A percentile compares a stretch with the other conserved stretches of the same genome.
Evolutionary conservation across 92 coral and sea anemone species (phyloP).

Genomic region (Hydrozoanthus gracilis): DNA sequence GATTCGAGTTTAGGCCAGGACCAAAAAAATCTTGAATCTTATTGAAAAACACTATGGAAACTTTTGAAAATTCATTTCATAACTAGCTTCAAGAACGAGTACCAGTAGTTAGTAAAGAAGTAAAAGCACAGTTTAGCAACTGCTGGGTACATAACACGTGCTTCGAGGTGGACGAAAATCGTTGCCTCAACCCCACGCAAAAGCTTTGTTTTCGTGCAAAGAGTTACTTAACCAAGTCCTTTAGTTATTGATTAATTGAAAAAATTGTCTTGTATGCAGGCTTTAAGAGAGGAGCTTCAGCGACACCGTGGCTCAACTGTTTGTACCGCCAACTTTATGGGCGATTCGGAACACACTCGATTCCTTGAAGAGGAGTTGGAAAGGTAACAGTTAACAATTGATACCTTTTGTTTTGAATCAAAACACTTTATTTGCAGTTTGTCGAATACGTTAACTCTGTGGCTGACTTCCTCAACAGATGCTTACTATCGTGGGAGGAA

Average conservation of each 20-base stretch:
- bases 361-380: slow-evolving; percentile 73
- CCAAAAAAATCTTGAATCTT: no score
- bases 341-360: slow-evolving; percentile 66
- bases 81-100: no score
- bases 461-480: slow-evolving; percentile 21
- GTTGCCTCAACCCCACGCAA: no score
- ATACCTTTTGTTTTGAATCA: neutral
- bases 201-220: no score
- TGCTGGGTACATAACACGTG: no score
- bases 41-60: no score
- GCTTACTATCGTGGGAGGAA: neutral
- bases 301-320: slow-evolving; percentile 78
- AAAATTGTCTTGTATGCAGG: slow-evolving; percentile 55
- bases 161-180: no score
- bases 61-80: no score
- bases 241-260: neutral
- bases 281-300: slow-evolving; percentile 95
- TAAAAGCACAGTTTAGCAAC: no score
- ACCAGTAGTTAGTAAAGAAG: no score
- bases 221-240: neutral
- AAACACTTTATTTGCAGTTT: neutral
- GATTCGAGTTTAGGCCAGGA: no score
- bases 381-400: slow-evolving; percentile 51
- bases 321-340: slow-evolving; percentile 55
- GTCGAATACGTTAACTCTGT: neutral